Evolutionary conservation across 64 coral and sea anemone genomes (phyloP).

Genomic region (Stichodactyla helianthus): DNA sequence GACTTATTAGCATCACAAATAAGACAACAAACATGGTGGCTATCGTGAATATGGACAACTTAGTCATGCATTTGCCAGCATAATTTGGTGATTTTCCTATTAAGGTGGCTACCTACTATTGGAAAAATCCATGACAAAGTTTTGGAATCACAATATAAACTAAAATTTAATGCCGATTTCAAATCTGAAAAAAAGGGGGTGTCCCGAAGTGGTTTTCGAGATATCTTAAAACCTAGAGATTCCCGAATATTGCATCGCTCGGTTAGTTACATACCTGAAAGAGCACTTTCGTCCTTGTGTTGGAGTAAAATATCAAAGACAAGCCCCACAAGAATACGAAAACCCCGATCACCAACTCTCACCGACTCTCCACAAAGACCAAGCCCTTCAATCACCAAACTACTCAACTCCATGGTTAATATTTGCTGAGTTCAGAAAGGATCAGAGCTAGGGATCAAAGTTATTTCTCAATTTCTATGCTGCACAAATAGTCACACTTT

Average conservation of each 20-base stretch:
- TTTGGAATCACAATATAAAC: no score
- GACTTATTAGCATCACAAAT: no score
- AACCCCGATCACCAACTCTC: slow-evolving; percentile 53
- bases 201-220: no score
- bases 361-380: slow-evolving; percentile 68
- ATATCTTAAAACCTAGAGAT: no score
- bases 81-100: no score
- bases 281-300: slow-evolving; percentile 60
- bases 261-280: slow-evolving; percentile 33
- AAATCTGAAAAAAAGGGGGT: no score
- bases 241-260: background rate
- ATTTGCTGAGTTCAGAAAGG: background rate
- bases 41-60: no score
- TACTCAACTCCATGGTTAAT: slow-evolving; percentile 64
- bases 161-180: no score
- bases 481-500: background rate
- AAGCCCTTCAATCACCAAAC: slow-evolving; percentile 62
- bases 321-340: slow-evolving; percentile 65
- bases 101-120: no score
- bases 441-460: background rate
- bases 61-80: no score
- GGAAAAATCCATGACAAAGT: no score
- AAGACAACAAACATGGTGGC: no score
- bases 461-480: background rate
- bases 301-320: slow-evolving; percentile 66